These are phyloP conservation scores for Thymelicus lineola DNA, from an alignment of 2,888 invertebrate species.

Conservation along the genomic window DNA sequence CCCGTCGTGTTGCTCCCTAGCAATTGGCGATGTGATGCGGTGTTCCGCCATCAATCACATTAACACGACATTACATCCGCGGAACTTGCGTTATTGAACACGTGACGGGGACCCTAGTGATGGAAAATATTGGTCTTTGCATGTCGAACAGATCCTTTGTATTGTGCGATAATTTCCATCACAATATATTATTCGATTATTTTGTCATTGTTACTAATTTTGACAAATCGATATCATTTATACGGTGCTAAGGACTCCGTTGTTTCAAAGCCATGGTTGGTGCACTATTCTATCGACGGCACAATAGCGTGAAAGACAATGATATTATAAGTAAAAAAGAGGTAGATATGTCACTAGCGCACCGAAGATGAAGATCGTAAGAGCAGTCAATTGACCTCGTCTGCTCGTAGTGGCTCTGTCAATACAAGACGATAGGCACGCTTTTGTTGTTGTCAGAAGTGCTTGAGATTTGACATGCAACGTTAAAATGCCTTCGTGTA, in stretches of 20 bases:
- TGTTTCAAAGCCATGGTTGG: too few relatives aligned
- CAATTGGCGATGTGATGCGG: constrained; percentile 30
- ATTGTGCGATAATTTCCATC: background rate
- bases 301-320: too few relatives aligned
- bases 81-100: constrained; percentile 42
- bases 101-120: background rate
- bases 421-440: too few relatives aligned
- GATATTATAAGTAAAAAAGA: too few relatives aligned
- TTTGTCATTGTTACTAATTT: background rate
- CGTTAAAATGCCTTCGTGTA: too few relatives aligned
- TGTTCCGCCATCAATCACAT: constrained; percentile 39
- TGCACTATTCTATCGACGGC: too few relatives aligned
- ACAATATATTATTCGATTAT: background rate
- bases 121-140: background rate
- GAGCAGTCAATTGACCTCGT: too few relatives aligned
- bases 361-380: too few relatives aligned
- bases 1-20: constrained; percentile 13
- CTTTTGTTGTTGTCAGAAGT: too few relatives aligned
- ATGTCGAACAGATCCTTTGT: background rate
- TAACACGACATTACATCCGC: constrained; percentile 41
- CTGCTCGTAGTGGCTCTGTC: too few relatives aligned
- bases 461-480: too few relatives aligned
- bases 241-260: background rate
- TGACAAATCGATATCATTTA: background rate
- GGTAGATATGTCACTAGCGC: too few relatives aligned